phyloP scores from a whole-genome alignment of 2,888 invertebrate species.

The Mantis religiosa region DNA sequence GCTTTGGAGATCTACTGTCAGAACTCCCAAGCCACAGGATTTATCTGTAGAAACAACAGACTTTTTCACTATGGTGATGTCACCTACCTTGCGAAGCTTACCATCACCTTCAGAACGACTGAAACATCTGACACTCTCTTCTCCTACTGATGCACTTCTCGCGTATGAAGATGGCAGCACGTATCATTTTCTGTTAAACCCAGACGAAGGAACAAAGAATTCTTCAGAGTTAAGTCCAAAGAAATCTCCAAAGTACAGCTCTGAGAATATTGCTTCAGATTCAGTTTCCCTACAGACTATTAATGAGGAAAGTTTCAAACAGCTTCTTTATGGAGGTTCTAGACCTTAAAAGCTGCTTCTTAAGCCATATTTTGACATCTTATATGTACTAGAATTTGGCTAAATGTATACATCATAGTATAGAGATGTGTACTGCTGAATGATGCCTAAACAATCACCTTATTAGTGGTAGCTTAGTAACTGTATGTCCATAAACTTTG shows the following conservation, averaged over 20 bases:
- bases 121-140: constrained; percentile 58
- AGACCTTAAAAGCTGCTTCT: background rate
- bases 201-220: background rate
- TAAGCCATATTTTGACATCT: too few species aligned
- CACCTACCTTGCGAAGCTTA: constrained; percentile 50
- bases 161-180: background rate
- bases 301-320: constrained; percentile 50
- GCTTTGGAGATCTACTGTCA: constrained; percentile 6
- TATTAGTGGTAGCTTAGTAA: too few species aligned
- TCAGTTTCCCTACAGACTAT: constrained; percentile 43
- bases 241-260: background rate
- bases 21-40: constrained; percentile 20
- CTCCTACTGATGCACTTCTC: constrained; percentile 32
- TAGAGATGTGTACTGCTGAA: too few species aligned
- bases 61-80: constrained; percentile 48
- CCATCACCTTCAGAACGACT: constrained; percentile 64
- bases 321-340: constrained; percentile 44
- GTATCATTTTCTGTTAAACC: background rate
- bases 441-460: too few species aligned
- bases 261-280: constrained; percentile 1
- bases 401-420: too few species aligned
- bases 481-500: too few species aligned
- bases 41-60: constrained; percentile 40
- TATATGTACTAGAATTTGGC: too few species aligned
- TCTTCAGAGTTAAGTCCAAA: background rate